A percentile compares a stretch with the other conserved stretches of the same genome.
These are phyloP conservation scores for Mustela erminea DNA, from an alignment of 2,797 vertebrate species.

Conservation along the genomic window DNA sequence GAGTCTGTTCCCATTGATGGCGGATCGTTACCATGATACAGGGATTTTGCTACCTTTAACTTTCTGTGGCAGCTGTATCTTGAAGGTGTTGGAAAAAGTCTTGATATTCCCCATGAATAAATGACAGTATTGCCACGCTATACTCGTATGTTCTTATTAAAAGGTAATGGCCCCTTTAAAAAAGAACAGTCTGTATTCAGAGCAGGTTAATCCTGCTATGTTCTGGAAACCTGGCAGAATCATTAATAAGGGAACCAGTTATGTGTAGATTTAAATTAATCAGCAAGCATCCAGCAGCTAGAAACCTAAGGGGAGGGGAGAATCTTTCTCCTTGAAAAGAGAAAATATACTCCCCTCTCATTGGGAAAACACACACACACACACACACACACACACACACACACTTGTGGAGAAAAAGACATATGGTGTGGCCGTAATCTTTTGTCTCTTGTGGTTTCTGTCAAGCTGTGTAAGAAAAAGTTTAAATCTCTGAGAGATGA, in stretches of 20 bases:
- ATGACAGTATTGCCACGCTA: neutral
- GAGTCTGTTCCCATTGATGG: neutral
- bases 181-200: constrained; percentile 66
- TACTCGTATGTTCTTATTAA: constrained; percentile 9
- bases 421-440: constrained; percentile 60
- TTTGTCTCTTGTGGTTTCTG: constrained; percentile 63
- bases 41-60: neutral
- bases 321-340: constrained; percentile 77
- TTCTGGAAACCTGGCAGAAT: constrained; percentile 79
- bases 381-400: neutral
- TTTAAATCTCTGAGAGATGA: constrained; percentile 68
- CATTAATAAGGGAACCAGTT: constrained; percentile 83
- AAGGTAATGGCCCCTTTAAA: constrained; percentile 66
- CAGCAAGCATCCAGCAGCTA: constrained; percentile 76
- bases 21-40: neutral
- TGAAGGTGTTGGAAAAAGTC: neutral
- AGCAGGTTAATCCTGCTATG: constrained; percentile 72
- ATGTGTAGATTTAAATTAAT: constrained; percentile 84
- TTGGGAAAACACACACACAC: constrained; percentile 51
- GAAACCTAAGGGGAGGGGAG: constrained; percentile 78
- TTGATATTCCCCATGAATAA: neutral
- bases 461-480: constrained; percentile 56
- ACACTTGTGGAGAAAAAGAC: constrained; percentile 48
- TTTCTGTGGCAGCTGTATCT: neutral
- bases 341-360: constrained; percentile 75